phyloP scores from a whole-genome alignment of 1,140 invertebrate species.

The Psilanteris sp. region DNA sequence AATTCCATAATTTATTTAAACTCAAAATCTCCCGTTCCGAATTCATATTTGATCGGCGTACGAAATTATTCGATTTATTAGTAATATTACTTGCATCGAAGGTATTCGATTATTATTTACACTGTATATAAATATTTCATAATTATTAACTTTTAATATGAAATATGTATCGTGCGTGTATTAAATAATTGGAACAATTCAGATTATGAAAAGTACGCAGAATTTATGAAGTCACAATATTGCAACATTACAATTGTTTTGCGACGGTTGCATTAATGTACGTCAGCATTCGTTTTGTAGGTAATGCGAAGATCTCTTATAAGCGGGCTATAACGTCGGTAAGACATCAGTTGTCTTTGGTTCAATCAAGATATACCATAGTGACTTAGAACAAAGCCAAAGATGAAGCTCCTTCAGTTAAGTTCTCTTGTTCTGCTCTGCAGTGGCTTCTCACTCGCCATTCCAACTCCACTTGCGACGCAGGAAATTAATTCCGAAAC shows the following conservation, averaged over 20 bases:
- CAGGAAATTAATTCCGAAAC: constrained; percentile 4
- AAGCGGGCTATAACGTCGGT: constrained; percentile 17
- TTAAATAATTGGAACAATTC: constrained; percentile 40
- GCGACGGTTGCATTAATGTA: constrained; percentile 50
- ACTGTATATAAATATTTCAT: too few relatives aligned
- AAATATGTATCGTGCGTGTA: constrained; percentile 7
- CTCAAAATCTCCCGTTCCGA: too few relatives aligned
- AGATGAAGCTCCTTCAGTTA: constrained; percentile 29
- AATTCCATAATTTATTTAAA: too few relatives aligned
- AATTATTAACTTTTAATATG: constrained; percentile 5
- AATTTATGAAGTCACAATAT: constrained; percentile 50
- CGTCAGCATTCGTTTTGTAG: constrained; percentile 49
- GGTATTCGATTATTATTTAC: too few relatives aligned
- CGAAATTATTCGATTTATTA: too few relatives aligned
- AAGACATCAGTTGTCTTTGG: constrained; percentile 37
- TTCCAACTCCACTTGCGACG: not conserved
- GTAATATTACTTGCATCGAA: too few relatives aligned
- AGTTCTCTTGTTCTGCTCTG: constrained; percentile 16
- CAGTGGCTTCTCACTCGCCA: not conserved
- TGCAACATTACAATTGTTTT: constrained; percentile 57
- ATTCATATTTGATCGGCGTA: too few relatives aligned
- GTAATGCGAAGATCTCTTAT: constrained; percentile 46
- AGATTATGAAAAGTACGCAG: constrained; percentile 22
- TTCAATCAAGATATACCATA: constrained; percentile 34
- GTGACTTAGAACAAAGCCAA: constrained; percentile 7